Base-by-base conservation (phyloP, 2,888 invertebrate genomes). In the Andrena fulva region DNA sequence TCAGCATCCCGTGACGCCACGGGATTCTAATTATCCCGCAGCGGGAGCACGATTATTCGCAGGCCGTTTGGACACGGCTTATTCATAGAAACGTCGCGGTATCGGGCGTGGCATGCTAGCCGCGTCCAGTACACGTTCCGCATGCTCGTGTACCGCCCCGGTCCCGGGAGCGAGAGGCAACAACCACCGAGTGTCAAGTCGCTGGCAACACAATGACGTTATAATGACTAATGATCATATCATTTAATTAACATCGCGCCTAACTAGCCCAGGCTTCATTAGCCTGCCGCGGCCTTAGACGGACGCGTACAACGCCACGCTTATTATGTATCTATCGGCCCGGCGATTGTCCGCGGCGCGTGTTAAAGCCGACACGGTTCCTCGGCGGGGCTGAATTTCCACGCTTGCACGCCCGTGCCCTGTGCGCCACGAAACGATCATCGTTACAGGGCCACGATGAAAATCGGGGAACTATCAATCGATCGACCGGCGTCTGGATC, bases 221-320 rank as follows among this genome's bases (percentile, higher is more conserved):
- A 91, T 92, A 93, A 93, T 93, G 93, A 93, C 93, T 93, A 93
- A 94, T 93, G 93, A 93, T 93, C 90, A 91, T 93, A 94, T 93
- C 93, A 93, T 93, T 93, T 93, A 93, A 94, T 93, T 93, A 94
- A 93, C 93, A 92, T 93, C 93, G 91, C 92, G 92, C 92, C 91
- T 92, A 93, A 92, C 92, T 91, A 91, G 89, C 87, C 89, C 78
- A 77, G 88, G 91, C 91, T 92, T 91, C 92, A 92, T 93, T 92
- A 92, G 92, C 91, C 85, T 50, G 76, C 85, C 87, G 90, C 85
- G 89, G 90, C 90, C 90, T 90, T 90, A 90, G 91, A 91, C 85
- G 88, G 83, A 77, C 79, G 80, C 71, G 84, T 80, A 83, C 86
- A 88, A 82, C 84, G 83, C 82, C 77, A 87, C 91, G 93, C 93